Evolutionary conservation across 2,113 vertebrate genomes (phyloP).

Genomic region (Malurus alboscapulatus): DNA sequence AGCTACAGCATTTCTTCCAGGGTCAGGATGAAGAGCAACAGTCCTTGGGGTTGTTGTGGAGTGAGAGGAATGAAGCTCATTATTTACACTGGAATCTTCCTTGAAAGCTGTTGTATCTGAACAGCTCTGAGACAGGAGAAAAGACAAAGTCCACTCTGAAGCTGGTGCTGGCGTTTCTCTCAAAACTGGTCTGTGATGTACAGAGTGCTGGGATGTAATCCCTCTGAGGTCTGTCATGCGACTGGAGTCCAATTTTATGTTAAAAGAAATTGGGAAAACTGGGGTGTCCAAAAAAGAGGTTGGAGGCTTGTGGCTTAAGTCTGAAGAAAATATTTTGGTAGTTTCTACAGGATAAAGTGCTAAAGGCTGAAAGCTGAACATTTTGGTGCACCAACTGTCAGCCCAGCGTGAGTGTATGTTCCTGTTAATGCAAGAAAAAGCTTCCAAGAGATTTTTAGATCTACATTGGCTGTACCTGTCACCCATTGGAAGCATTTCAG

Average conservation of each 20-base stretch:
- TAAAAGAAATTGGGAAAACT: slow-evolving; percentile 66
- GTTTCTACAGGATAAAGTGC: slow-evolving; percentile 67
- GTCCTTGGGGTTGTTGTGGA: background rate
- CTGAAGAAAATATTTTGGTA: slow-evolving; percentile 50
- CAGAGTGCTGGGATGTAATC: slow-evolving; percentile 46
- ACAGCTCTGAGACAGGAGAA: slow-evolving; percentile 64
- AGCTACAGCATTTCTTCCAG: background rate
- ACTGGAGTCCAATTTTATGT: slow-evolving; percentile 50
- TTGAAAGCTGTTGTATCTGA: slow-evolving; percentile 49
- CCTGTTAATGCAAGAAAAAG: slow-evolving; percentile 62
- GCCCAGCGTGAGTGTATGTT: slow-evolving; percentile 59
- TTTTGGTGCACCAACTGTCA: slow-evolving; percentile 61
- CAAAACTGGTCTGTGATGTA: background rate
- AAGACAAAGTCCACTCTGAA: slow-evolving; percentile 72
- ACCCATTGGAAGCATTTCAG: slow-evolving; percentile 57
- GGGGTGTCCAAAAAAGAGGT: slow-evolving; percentile 25
- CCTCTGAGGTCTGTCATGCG: slow-evolving; percentile 21
- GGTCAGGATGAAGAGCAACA: slow-evolving; percentile 13
- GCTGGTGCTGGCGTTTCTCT: background rate
- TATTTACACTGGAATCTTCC: slow-evolving; percentile 32
- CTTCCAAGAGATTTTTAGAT: slow-evolving; percentile 67
- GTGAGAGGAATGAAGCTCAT: slow-evolving; percentile 18
- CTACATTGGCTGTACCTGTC: slow-evolving; percentile 47
- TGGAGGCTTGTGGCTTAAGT: slow-evolving; percentile 44
- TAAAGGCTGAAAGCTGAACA: slow-evolving; percentile 61